These are phyloP conservation scores for Porphyrio hochstetteri DNA, from an alignment of 2,113 vertebrate genomes.

Conservation along the genomic window DNA sequence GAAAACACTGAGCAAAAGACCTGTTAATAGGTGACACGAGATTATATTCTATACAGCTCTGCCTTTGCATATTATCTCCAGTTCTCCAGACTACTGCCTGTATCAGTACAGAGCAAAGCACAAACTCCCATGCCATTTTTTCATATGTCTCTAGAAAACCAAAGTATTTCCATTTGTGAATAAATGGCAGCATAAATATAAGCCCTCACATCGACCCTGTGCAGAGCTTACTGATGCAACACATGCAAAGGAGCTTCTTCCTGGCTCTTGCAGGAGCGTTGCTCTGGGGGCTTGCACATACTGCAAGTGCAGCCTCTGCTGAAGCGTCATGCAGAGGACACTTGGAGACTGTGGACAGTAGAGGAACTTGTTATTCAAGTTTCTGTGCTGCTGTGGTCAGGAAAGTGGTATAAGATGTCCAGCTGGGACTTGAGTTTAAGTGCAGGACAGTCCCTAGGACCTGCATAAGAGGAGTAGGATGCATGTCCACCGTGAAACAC, in stretches of 20 bases:
- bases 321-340: too few relatives aligned
- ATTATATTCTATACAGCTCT: not conserved
- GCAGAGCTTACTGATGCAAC: not conserved
- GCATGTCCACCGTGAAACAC: not conserved
- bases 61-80: not conserved
- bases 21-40: not conserved
- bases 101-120: not conserved
- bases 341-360: not conserved
- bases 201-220: not conserved
- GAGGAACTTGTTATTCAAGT: not conserved
- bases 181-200: not conserved
- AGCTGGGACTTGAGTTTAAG: not conserved
- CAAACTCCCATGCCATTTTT: not conserved
- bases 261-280: not conserved
- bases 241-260: not conserved
- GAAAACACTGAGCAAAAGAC: not conserved
- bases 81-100: not conserved
- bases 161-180: not conserved
- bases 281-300: not conserved
- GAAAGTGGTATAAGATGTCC: not conserved
- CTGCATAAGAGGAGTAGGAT: not conserved
- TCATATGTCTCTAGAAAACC: not conserved
- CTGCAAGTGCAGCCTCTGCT: fast-evolving
- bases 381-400: not conserved
- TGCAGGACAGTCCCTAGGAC: not conserved